Evolutionary conservation across 30 jellyfish, hydroid and myxozoan genomes (phyloP), one percentile per base, ranked within the genome.

Genomic region (Turritopsis rubra): DNA sequence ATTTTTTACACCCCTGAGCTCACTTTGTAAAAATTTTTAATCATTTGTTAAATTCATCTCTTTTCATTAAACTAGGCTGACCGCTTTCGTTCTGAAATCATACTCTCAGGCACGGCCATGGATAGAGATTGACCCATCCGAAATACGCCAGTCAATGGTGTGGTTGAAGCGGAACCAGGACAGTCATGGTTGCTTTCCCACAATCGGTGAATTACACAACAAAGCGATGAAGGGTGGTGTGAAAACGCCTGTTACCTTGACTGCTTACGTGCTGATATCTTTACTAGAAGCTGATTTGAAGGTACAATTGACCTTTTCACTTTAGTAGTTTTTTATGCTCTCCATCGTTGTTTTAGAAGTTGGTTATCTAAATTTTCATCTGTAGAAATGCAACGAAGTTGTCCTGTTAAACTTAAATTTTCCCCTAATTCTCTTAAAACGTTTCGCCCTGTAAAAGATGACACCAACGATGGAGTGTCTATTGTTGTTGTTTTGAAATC

Each of bases 191-290:
- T 89, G 96, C 85, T 89, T 89, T 75, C 95, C 90, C 52, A 72
- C 90, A 31, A 85, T 89, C 73, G 96, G 96, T 27, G 66, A 30
- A 25, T 77, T 89, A 18, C 95, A 85, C 68, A 29, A 89, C 53
- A 84, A 89, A 52, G 79, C 91, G 0, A 86, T 89, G 95, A 89
- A 89, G 71, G 97, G 97, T n/a, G 97, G 97, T 26, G 94, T 90
- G 26, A 52, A 84, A 29, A 90, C 96, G 54, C 92, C 92, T 1
- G 84, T 83, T 27, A 81, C 92, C 52, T 71, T 90, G 88, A 90
- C 97, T 16, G 96, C 97, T 18, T 90, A 53, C 81, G 97, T 90
- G 13, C 52, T 86, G 72, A 75, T 80, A 18, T 88, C 95, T 1
- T 71, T 90, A 75, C 54, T 90, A 18, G 97, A 90, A 54, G 92